Evolutionary conservation across 2,888 invertebrate genomes (phyloP).

Genomic region (Synanthedon vespiformis): DNA sequence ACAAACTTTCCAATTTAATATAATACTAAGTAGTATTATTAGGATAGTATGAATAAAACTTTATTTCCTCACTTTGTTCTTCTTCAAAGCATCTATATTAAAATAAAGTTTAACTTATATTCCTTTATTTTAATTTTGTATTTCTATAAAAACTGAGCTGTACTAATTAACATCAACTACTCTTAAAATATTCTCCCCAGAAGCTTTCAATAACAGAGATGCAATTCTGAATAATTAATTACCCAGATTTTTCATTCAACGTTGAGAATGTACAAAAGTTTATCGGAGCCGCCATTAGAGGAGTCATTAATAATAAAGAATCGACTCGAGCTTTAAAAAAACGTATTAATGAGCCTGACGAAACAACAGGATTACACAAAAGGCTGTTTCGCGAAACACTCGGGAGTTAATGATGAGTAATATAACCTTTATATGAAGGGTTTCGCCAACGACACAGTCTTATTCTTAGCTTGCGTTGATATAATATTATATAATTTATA

Average conservation of each 20-base stretch:
- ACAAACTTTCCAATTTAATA: no score
- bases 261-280: neutral
- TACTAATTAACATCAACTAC: no score
- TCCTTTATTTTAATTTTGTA: no score
- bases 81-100: no score
- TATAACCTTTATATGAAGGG: neutral
- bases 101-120: no score
- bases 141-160: no score
- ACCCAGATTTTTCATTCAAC: neutral
- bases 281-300: neutral
- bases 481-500: neutral
- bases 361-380: constrained; percentile 2
- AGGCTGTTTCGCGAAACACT: constrained; percentile 1
- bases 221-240: neutral
- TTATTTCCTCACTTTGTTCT: no score
- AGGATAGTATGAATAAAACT: no score
- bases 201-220: constrained; percentile 3
- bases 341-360: constrained; percentile 3
- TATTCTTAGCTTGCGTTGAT: neutral
- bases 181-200: neutral
- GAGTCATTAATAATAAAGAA: neutral
- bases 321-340: constrained; percentile 1
- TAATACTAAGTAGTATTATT: no score
- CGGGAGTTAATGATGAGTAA: constrained; percentile 1
- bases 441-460: neutral